A percentile compares a stretch with the other conserved stretches of the same genome.
phyloP scores from a whole-genome alignment of 2,797 vertebrate species.

The Alectoris magna region DNA sequence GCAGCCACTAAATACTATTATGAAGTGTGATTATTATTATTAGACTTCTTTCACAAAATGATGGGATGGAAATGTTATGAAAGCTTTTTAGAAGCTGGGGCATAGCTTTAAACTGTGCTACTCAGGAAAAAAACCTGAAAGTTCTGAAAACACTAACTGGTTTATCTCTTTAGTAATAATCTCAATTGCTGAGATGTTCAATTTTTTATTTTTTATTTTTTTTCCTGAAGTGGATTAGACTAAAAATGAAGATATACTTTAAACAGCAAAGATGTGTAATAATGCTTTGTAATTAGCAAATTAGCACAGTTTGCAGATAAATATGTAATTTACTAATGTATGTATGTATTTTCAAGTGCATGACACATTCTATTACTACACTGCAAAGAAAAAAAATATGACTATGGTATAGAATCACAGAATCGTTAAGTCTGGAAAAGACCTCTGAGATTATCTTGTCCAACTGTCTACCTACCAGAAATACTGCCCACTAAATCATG shows the following conservation, averaged over 20 bases:
- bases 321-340: not conserved
- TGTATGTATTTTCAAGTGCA: not conserved
- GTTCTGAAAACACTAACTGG: not conserved
- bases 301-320: not conserved
- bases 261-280: not conserved
- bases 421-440: no score
- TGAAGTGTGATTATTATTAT: conserved; percentile 69
- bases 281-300: not conserved
- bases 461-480: no score
- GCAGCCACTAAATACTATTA: conserved; percentile 65
- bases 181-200: conserved; percentile 18
- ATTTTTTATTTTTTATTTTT: not conserved
- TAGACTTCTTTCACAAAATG: conserved; percentile 61
- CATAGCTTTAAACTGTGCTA: conserved; percentile 43
- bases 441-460: no score
- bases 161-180: conserved; percentile 39
- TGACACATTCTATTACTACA: not conserved
- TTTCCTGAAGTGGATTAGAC: conserved; percentile 1
- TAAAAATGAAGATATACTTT: not conserved
- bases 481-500: no score
- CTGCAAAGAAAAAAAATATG: not conserved
- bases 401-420: no score
- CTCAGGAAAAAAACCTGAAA: not conserved
- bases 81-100: conserved; percentile 15
- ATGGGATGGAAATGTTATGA: conserved; percentile 30